Percentiles rank a stretch among this genome's conserved stretches.
These are phyloP conservation scores for Psittacara wagleri DNA, from an alignment of 2,113 vertebrate genomes.

Conservation along the genomic window DNA sequence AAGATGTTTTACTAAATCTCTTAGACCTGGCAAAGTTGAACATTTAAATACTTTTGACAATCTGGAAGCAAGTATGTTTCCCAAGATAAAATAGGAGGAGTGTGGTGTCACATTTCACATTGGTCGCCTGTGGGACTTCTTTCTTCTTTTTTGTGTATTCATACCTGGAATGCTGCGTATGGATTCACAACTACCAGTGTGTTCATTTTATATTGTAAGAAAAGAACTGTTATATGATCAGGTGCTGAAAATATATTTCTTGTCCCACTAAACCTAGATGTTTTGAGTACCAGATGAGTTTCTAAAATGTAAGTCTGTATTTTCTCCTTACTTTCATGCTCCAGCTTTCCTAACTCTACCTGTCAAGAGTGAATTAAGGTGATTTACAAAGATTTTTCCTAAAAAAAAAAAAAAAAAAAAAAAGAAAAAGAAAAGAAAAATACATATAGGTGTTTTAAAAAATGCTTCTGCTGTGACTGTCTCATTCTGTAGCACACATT, in stretches of 20 bases:
- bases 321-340: neutral
- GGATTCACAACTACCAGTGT: neutral
- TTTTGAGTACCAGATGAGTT: neutral
- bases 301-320: neutral
- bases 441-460: neutral
- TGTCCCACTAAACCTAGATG: neutral
- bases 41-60: neutral
- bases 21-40: neutral
- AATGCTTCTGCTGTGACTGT: neutral
- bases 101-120: neutral
- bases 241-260: neutral
- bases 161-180: neutral
- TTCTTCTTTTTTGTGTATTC: neutral
- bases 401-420: neutral
- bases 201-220: neutral
- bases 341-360: neutral
- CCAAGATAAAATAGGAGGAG: neutral
- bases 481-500: neutral
- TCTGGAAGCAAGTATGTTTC: neutral
- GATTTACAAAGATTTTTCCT: neutral
- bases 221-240: neutral
- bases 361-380: neutral
- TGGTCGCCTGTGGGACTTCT: neutral
- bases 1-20: neutral
- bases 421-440: neutral